Evolutionary conservation across 2,888 invertebrate species (phyloP).

Genomic region (Amphipyra tragopoginis): DNA sequence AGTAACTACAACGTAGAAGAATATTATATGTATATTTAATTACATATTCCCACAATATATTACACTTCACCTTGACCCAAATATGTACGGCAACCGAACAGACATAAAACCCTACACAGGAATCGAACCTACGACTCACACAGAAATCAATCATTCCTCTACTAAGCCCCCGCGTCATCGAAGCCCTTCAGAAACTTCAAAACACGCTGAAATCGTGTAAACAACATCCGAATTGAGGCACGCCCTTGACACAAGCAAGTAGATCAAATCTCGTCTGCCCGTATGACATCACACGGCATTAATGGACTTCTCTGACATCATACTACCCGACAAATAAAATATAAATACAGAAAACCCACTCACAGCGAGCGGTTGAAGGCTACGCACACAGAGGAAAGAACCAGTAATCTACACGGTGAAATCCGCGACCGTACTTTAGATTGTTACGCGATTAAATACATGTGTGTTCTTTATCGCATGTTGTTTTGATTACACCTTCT

Average conservation of each 20-base stretch:
- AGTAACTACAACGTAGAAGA: too few relatives aligned
- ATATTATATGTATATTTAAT: too few relatives aligned
- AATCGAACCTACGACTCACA: not conserved
- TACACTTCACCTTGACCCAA: too few relatives aligned
- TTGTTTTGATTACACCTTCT: slow-evolving; percentile 25
- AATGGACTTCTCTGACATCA: slow-evolving; percentile 49
- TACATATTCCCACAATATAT: too few relatives aligned
- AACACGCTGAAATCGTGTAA: slow-evolving; percentile 29
- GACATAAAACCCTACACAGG: too few relatives aligned
- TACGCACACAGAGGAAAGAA: not conserved
- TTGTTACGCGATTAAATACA: too few relatives aligned
- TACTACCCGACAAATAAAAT: slow-evolving; percentile 11
- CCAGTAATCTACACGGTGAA: not conserved
- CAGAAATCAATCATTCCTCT: not conserved
- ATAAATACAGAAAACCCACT: slow-evolving; percentile 22
- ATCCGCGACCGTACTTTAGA: not conserved
- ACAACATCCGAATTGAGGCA: slow-evolving; percentile 35
- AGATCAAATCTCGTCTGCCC: slow-evolving; percentile 36
- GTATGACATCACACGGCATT: slow-evolving; percentile 53
- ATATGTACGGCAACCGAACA: too few relatives aligned
- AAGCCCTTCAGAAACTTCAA: slow-evolving; percentile 1
- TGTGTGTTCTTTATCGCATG: not conserved
- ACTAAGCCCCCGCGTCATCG: not conserved
- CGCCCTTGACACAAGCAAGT: slow-evolving; percentile 52
- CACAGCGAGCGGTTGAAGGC: not conserved